Percentiles rank a stretch among this genome's conserved stretches.
These are phyloP conservation scores for Drosophila vallismaia DNA, from an alignment of 2,888 invertebrate genomes.

Conservation along the genomic window DNA sequence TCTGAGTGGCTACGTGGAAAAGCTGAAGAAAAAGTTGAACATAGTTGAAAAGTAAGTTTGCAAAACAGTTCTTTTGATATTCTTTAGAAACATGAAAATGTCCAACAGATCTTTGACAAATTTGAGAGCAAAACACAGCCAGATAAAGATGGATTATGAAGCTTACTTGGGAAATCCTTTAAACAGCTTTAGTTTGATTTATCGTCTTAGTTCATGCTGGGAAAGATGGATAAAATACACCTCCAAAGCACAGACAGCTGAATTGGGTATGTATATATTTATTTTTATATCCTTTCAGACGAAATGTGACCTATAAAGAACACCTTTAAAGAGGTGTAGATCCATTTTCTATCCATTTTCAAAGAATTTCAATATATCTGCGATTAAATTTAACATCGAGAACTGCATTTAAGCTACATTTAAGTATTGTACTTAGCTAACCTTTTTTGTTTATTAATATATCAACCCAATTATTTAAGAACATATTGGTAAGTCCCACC, in stretches of 20 bases:
- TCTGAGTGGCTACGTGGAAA: constrained; percentile 20
- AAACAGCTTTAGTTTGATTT: constrained; percentile 36
- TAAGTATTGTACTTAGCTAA: no score
- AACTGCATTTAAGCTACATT: no score
- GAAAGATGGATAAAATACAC: constrained; percentile 22
- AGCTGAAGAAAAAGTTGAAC: constrained; percentile 25
- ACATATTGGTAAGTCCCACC: constrained; percentile 7
- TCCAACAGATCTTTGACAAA: constrained; percentile 15
- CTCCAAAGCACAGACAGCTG: background rate
- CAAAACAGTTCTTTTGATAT: background rate
- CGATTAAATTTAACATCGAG: no score
- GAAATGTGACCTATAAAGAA: no score
- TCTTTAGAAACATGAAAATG: no score
- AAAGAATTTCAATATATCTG: no score
- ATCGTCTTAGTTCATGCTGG: constrained; percentile 41
- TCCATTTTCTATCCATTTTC: no score
- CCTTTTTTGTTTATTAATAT: background rate
- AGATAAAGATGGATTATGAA: constrained; percentile 24
- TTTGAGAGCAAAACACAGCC: constrained; percentile 8
- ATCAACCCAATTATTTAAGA: background rate
- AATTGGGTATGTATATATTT: constrained; percentile 28
- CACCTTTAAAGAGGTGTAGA: no score
- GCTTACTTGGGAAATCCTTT: constrained; percentile 44
- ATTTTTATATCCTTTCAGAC: no score
- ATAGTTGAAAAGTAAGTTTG: constrained; percentile 36